A percentile compares a stretch with the other conserved stretches of the same genome.
These are phyloP conservation scores for Crotalus helleri DNA, from an alignment of 2,113 vertebrate species.

Conservation along the genomic window DNA sequence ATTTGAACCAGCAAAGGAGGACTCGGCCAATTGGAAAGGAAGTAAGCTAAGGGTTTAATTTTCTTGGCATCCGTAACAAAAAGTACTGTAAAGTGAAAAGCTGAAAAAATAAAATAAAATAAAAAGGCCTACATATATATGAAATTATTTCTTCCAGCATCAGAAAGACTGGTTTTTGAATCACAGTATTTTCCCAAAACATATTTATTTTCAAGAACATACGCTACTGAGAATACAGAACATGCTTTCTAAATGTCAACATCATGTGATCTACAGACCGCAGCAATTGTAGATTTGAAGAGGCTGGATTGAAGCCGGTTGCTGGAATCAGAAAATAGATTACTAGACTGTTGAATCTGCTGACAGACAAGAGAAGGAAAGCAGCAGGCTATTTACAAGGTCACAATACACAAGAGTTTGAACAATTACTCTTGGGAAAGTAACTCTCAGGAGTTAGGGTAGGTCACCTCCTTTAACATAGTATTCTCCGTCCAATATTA, in stretches of 20 bases:
- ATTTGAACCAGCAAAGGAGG: not conserved
- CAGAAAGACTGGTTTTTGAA: not conserved
- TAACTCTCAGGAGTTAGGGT: not conserved
- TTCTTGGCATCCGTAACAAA: not conserved
- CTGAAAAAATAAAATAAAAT: not conserved
- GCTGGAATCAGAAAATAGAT: not conserved
- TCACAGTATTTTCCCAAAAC: not conserved
- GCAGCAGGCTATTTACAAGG: not conserved
- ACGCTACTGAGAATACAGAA: not conserved
- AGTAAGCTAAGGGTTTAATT: not conserved
- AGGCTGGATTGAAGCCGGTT: not conserved
- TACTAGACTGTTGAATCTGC: not conserved
- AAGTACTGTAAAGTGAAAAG: not conserved
- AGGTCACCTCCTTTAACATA: no score
- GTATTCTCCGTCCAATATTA: not conserved
- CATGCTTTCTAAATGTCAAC: not conserved
- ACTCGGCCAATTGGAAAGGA: not conserved
- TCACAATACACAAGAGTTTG: not conserved
- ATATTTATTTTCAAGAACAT: not conserved
- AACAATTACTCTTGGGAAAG: not conserved
- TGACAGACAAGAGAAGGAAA: not conserved
- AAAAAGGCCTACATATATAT: not conserved
- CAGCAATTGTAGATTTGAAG: not conserved
- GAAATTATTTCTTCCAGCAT: not conserved
- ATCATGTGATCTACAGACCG: not conserved